Percentiles rank a stretch among this genome's conserved stretches.
Evolutionary conservation across 2,888 invertebrate genomes (phyloP).

Genomic region (Chrysolina haemoptera): DNA sequence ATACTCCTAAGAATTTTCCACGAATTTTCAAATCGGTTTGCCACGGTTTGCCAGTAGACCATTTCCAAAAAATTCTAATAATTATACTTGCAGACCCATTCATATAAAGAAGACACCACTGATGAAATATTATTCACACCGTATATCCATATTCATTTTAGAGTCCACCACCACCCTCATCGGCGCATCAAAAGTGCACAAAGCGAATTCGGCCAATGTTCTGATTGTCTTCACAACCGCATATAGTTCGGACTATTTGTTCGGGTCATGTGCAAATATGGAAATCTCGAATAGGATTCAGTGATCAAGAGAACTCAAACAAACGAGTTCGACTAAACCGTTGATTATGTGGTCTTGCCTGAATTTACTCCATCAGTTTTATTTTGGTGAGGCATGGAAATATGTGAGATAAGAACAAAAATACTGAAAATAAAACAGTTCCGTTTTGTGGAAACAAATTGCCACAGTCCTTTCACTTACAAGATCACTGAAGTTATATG

Average conservation of each 20-base stretch:
- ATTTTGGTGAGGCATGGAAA: neutral
- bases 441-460: too few relatives aligned
- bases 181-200: neutral
- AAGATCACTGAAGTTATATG: too few relatives aligned
- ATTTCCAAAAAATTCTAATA: too few relatives aligned
- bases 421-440: too few relatives aligned
- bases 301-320: neutral
- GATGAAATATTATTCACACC: too few relatives aligned
- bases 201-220: neutral
- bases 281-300: neutral
- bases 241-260: conserved; percentile 19
- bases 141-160: neutral
- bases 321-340: neutral
- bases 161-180: neutral
- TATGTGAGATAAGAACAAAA: too few relatives aligned
- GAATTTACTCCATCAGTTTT: neutral
- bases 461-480: too few relatives aligned
- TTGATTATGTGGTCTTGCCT: neutral
- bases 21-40: too few relatives aligned
- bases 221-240: conserved; percentile 10
- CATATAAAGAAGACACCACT: too few relatives aligned
- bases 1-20: too few relatives aligned
- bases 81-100: too few relatives aligned
- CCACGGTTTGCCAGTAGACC: too few relatives aligned
- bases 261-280: conserved; percentile 12